These are phyloP conservation scores for Sicus ferrugineus DNA, from an alignment of 2,888 invertebrate species.

Conservation along the genomic window DNA sequence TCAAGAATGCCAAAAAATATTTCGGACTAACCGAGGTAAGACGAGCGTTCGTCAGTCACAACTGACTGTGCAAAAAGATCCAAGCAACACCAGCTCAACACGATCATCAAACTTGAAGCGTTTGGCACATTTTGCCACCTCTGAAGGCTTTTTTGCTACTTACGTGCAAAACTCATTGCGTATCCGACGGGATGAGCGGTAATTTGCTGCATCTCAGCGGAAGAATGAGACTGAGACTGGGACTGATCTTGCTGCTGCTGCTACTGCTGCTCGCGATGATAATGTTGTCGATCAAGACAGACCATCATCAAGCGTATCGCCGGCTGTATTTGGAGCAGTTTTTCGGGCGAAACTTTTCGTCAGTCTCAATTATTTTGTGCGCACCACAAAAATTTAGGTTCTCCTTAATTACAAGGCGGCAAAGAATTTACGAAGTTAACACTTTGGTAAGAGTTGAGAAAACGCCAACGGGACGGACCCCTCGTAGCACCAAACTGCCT, in stretches of 20 bases:
- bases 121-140: constrained; percentile 35
- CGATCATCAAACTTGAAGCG: constrained; percentile 26
- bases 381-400: constrained; percentile 6
- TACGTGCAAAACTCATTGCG: too few relatives aligned
- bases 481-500: too few relatives aligned
- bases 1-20: constrained; percentile 19
- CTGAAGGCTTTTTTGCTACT: constrained; percentile 29
- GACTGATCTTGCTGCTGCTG: background rate
- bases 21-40: background rate
- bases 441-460: constrained; percentile 58
- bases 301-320: constrained; percentile 5
- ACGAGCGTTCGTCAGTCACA: too few relatives aligned
- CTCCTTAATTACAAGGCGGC: constrained; percentile 64
- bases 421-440: constrained; percentile 61
- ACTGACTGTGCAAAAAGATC: too few relatives aligned
- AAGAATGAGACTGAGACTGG: background rate
- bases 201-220: constrained; percentile 12
- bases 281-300: background rate
- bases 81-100: constrained; percentile 6
- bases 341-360: constrained; percentile 46
- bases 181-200: background rate
- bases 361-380: constrained; percentile 56
- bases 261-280: background rate
- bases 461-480: constrained; percentile 48
- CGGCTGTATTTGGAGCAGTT: constrained; percentile 17